phyloP scores from a whole-genome alignment of 2,888 invertebrate genomes.

The Megamerina dolium region DNA sequence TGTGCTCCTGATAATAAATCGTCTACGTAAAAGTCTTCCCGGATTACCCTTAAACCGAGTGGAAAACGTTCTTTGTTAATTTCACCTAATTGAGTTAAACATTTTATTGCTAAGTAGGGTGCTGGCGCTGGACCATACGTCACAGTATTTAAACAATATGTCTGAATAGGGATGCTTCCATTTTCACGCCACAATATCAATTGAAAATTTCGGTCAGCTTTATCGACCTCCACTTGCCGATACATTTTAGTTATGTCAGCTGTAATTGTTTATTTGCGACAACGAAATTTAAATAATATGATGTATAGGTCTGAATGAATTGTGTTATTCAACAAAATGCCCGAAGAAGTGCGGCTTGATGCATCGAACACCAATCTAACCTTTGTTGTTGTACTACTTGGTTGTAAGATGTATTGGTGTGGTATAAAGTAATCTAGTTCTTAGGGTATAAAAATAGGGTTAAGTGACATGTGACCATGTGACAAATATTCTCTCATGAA shows the following conservation, averaged over 20 bases:
- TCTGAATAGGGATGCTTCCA: slow-evolving; percentile 4
- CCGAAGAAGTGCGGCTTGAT: slow-evolving; percentile 5
- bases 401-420: slow-evolving; percentile 12
- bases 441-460: no score
- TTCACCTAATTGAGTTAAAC: slow-evolving; percentile 9
- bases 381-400: slow-evolving; percentile 8
- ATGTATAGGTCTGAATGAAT: slow-evolving; percentile 10
- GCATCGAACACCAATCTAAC: slow-evolving; percentile 14
- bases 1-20: slow-evolving; percentile 18
- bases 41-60: slow-evolving; percentile 14
- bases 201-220: slow-evolving; percentile 8
- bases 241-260: slow-evolving; percentile 16
- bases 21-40: slow-evolving; percentile 24
- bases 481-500: slow-evolving; percentile 8
- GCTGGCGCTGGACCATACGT: slow-evolving; percentile 19
- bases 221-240: slow-evolving; percentile 8
- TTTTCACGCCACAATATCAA: slow-evolving; percentile 7
- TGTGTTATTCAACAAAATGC: slow-evolving; percentile 11
- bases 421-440: slow-evolving; percentile 8
- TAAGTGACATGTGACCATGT: slow-evolving; percentile 7
- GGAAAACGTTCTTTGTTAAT: slow-evolving; percentile 20
- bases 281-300: slow-evolving; percentile 7
- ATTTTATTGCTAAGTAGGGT: slow-evolving; percentile 18
- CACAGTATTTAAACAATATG: slow-evolving; percentile 4
- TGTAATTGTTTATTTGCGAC: slow-evolving; percentile 6